Conservation (phyloP, 2,113 vertebrate species). For the Calidris pygmaea region DNA sequence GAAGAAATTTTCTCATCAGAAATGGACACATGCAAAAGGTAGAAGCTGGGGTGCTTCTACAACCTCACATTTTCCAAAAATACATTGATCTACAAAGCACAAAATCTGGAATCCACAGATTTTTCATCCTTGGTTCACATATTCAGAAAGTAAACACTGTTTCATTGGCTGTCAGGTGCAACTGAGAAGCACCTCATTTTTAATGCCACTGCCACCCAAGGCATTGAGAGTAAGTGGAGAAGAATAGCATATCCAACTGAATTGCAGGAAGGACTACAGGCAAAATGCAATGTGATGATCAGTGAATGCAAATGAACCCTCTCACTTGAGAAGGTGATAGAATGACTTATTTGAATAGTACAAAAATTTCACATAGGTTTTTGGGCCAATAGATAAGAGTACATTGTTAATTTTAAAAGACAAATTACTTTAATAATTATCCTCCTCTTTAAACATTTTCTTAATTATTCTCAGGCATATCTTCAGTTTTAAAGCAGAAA, state of each 20-base stretch:
- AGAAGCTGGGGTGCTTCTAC: not conserved
- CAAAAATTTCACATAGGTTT: not conserved
- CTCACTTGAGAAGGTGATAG: not conserved
- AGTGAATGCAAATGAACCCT: slow-evolving; percentile 38
- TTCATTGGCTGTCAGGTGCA: not conserved
- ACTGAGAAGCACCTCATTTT: not conserved
- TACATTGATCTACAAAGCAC: not conserved
- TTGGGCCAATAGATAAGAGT: slow-evolving; percentile 40
- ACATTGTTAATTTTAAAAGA: slow-evolving; percentile 32
- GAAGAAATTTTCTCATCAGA: not conserved
- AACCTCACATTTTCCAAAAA: not conserved
- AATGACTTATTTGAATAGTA: not conserved
- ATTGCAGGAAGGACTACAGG: not conserved
- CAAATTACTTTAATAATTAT: slow-evolving; percentile 54
- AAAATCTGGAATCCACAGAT: not conserved
- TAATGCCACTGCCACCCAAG: not conserved
- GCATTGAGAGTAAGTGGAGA: not conserved
- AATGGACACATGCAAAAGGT: not conserved
- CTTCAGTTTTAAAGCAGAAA: slow-evolving; percentile 35
- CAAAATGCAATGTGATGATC: slow-evolving; percentile 24
- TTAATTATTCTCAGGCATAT: slow-evolving; percentile 31
- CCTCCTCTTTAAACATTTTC: slow-evolving; percentile 12
- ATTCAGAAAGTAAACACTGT: not conserved
- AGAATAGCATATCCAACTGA: not conserved
- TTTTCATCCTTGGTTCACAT: not conserved